Conservation (phyloP, 2,888 invertebrate species). For the Galeruca laticollis region DNA sequence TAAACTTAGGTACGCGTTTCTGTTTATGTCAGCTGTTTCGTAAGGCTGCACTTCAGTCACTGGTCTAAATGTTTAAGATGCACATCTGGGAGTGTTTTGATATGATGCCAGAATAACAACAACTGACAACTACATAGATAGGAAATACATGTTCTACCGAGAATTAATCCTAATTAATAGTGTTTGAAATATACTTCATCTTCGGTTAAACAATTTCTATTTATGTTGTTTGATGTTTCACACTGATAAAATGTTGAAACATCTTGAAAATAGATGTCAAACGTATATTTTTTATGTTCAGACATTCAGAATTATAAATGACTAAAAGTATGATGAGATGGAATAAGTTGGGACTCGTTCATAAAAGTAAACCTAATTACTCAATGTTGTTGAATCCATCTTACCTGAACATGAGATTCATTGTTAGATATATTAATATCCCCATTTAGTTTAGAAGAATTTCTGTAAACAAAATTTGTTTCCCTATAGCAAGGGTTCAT, state of each 20-base stretch:
- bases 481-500: too few species aligned
- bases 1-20: too few species aligned
- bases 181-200: slow-evolving; percentile 31
- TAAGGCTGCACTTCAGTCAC: neutral
- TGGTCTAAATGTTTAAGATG: slow-evolving; percentile 24
- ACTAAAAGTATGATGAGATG: too few species aligned
- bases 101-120: slow-evolving; percentile 42
- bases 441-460: too few species aligned
- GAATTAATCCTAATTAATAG: slow-evolving; percentile 26
- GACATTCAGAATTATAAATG: neutral
- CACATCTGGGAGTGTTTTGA: slow-evolving; percentile 44
- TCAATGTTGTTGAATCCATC: too few species aligned
- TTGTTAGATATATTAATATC: too few species aligned
- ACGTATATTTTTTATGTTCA: neutral
- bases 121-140: slow-evolving; percentile 35
- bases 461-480: too few species aligned
- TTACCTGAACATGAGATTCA: too few species aligned
- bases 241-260: slow-evolving; percentile 6
- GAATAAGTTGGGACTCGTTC: too few species aligned
- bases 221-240: slow-evolving; percentile 9
- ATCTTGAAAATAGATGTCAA: neutral
- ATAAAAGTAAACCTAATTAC: too few species aligned
- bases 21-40: neutral
- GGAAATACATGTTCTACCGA: slow-evolving; percentile 30
- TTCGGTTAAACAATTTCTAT: neutral